Conservation (phyloP, 2,797 vertebrate genomes). For the Amniataba percoides region DNA sequence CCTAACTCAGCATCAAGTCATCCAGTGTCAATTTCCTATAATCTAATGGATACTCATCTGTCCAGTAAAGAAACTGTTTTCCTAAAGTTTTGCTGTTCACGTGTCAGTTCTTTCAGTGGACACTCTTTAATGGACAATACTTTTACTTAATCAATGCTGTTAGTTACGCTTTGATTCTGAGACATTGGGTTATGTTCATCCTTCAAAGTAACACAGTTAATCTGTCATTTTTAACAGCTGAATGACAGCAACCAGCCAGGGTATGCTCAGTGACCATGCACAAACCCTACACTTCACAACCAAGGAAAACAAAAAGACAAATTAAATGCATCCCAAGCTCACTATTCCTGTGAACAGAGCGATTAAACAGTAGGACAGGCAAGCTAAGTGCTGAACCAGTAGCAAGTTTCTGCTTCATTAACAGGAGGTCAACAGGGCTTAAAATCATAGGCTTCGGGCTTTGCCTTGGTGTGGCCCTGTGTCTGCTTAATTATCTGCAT, state of each 20-base stretch:
- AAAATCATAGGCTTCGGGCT: neutral
- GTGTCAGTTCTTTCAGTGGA: neutral
- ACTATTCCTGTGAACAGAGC: neutral
- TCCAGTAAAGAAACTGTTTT: neutral
- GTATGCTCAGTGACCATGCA: neutral
- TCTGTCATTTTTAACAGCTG: neutral
- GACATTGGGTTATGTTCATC: neutral
- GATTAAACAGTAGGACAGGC: neutral
- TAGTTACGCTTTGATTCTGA: neutral
- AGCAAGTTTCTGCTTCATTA: neutral
- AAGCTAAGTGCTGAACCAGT: neutral
- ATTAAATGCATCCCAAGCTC: neutral
- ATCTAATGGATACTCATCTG: neutral
- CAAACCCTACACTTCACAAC: slow-evolving; percentile 1
- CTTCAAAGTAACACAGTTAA: neutral
- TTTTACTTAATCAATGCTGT: neutral
- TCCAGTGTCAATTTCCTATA: neutral
- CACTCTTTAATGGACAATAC: neutral
- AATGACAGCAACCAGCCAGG: neutral
- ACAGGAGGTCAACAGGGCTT: neutral
- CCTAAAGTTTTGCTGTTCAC: neutral
- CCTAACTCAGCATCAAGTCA: neutral
- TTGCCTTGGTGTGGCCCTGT: neutral
- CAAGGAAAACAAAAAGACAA: neutral
- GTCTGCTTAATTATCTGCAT: neutral